A percentile compares a stretch with the other conserved stretches of the same genome.
These are phyloP conservation scores for Ceratosolen solmsi DNA, from an alignment of 1,140 invertebrate species.

Conservation along the genomic window DNA sequence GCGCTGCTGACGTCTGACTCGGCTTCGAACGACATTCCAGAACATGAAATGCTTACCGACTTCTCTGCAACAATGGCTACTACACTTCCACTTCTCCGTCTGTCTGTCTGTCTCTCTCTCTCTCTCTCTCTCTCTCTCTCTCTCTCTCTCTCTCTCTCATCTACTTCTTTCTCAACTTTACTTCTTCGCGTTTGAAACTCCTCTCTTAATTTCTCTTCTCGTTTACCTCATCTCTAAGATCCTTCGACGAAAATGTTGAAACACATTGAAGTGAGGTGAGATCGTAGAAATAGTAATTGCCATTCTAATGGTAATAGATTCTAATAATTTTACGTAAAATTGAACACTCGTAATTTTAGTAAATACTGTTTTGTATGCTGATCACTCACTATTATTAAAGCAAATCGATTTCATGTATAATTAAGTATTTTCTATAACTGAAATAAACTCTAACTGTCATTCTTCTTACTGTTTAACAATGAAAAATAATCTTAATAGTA, in stretches of 20 bases:
- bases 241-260: not conserved
- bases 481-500: no score
- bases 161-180: conserved; percentile 44
- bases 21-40: conserved; percentile 59
- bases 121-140: conserved; percentile 33
- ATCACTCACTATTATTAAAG: no score
- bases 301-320: not conserved
- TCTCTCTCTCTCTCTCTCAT: conserved; percentile 29
- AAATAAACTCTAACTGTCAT: no score
- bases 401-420: no score
- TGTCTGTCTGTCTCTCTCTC: conserved; percentile 44
- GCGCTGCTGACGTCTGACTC: conserved; percentile 55
- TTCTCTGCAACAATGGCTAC: conserved; percentile 37
- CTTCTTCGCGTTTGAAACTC: not conserved
- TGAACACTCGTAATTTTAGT: no score
- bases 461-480: no score
- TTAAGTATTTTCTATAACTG: no score
- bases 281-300: not conserved
- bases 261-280: not conserved
- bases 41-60: conserved; percentile 57
- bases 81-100: conserved; percentile 32
- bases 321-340: no score
- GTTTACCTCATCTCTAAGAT: not conserved
- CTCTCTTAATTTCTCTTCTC: conserved; percentile 2
- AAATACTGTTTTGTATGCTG: no score